Evolutionary conservation across 2,113 vertebrate genomes (phyloP), one percentile per base, ranked within the genome.

Genomic region (Aspidoscelis tigris): DNA sequence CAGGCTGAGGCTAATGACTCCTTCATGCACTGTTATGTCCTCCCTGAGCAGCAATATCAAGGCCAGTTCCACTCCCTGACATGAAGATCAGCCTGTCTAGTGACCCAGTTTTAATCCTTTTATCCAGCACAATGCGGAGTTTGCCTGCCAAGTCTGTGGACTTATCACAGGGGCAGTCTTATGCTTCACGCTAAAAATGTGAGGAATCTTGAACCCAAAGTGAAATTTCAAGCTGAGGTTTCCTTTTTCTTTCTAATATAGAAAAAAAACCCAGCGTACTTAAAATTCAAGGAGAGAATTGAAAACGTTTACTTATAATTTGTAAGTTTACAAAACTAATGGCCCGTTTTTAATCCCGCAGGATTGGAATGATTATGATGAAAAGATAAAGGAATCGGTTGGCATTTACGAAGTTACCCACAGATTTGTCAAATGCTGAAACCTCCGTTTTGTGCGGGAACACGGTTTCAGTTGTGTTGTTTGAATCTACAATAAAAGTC

Each of bases 291-390:
- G 69, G 47, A 86, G 39, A 81, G 33, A 89, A 39, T 85, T 47
- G 73, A 55, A 82, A 89, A 81, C 69, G 87, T 8, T 47, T 71
- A 14, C n/a, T 73, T 68, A 43, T 9, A 10, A 20, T 0, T 82
- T 47, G 3, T 1, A 8, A n/a, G 69, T 68, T 1, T 55, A 26
- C 87, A 76, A 88, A 76, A 72, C 87, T 95, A 76, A 96, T 22
- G 2, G 2, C 83, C 11, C 87, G 58, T 89, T 86, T 78, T 94
- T 93, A 47, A 68, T 71, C 81, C 83, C 61, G 82, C 76, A 99
- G 99, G 99, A 99, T 83, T 99, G 99, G 99, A 99, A 97, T 22
- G 99, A 99, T 89, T 99, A 99, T 9, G 99, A 99, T 2, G 99
- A 99, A 93, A 98, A 99, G 90, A 93, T 95, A 85, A 96, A 84